These are phyloP conservation scores for Colostygia pectinataria DNA, from an alignment of 2,888 invertebrate genomes.

Conservation along the genomic window DNA sequence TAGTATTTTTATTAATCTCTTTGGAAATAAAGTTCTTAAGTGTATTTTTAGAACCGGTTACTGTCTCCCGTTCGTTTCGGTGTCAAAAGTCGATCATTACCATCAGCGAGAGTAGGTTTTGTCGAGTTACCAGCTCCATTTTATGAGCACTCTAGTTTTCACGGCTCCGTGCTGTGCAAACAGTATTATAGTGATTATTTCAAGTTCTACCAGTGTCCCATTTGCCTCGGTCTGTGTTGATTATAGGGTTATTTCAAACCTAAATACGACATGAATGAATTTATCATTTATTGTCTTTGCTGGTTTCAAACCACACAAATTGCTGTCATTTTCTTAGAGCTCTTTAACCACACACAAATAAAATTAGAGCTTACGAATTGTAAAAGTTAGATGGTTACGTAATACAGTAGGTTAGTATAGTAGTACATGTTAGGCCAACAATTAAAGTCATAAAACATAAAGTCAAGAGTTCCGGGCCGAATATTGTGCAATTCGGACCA, in stretches of 20 bases:
- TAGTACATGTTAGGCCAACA: too few species aligned
- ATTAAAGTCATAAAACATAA: too few species aligned
- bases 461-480: too few species aligned
- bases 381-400: too few species aligned
- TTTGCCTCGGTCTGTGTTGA: constrained; percentile 52
- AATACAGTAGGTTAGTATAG: too few species aligned
- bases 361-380: too few species aligned
- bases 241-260: constrained; percentile 43
- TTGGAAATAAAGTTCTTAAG: too few species aligned
- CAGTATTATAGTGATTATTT: constrained; percentile 27
- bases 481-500: too few species aligned
- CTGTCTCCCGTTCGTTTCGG: too few species aligned
- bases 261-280: constrained; percentile 19
- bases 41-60: too few species aligned
- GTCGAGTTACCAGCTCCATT: constrained; percentile 15
- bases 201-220: constrained; percentile 24
- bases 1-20: too few species aligned
- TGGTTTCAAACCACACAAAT: constrained; percentile 6
- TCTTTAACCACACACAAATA: not conserved
- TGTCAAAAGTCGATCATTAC: too few species aligned
- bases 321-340: constrained; percentile 8
- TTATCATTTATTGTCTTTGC: constrained; percentile 23
- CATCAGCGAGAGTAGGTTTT: not conserved
- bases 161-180: constrained; percentile 13
- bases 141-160: constrained; percentile 4